Base-by-base conservation (phyloP, 1,140 invertebrate species). In the Drosophila sulfurigaster region DNA sequence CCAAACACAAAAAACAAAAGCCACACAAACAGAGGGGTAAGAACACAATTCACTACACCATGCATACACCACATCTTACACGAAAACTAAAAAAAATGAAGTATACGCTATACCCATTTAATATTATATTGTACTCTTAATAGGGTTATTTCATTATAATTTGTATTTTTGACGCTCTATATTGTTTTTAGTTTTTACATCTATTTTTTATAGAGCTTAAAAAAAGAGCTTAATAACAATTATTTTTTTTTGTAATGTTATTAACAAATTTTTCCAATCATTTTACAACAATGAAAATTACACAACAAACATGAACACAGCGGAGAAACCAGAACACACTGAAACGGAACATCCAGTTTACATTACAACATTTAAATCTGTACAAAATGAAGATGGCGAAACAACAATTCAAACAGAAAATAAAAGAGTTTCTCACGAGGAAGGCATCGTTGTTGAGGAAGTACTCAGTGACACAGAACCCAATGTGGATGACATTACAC, bases 391-490 rank as follows among this genome's bases (percentile, higher is more conserved):
- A 75, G 79, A 89, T 65, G 91, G 91, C 57, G 83, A 88, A 82
- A 86, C 80, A 45, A 76, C 77, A 38, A 85, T 91, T 66, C 79
- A 93, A 86, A 80, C 75, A 62, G 79, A 91, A 92, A 86, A 74
- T 65, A 92, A 87, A 58, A 91, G 78, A 81, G 58, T 92, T 59
- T 91, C 87, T 25, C 58, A 90, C 51, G 89, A 92, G 65, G 82
- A 92, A 77, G 92, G 87, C 56, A 73, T 92, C 70, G 69, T 92
- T 60, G 81, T 92, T 78, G 92, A 93, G 72, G 92, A 94, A 78
- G 79, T 89, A 13, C 79, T 91, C 38, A 93, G 93, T 78, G 93
- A 93, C 75, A 81, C 89, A 56, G 88, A 91, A 79, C 71, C 83
- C 75, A 70, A 73, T 90, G 54, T 81, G 65, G 75, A 85, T 83